A percentile compares a stretch with the other conserved stretches of the same genome.
Evolutionary conservation across 2,113 vertebrate genomes (phyloP).

Genomic region (Lutjanus erythropterus): DNA sequence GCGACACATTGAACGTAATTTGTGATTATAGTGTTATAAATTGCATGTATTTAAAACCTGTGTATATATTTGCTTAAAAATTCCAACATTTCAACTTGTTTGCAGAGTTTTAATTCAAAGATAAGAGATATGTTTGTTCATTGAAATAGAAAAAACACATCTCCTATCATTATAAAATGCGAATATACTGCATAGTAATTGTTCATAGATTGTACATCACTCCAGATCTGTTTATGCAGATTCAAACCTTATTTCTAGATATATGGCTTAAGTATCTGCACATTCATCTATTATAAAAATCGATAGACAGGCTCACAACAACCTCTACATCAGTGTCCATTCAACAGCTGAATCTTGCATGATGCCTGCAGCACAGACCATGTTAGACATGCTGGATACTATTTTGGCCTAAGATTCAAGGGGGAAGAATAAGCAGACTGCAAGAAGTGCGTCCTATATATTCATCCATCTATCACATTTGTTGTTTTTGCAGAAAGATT

Average conservation of each 20-base stretch:
- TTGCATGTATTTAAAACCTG: background rate
- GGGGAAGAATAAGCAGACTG: background rate
- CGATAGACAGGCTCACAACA: background rate
- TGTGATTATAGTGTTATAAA: background rate
- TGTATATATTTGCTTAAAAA: background rate
- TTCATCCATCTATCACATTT: background rate
- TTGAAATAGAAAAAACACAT: background rate
- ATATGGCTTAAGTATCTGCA: background rate
- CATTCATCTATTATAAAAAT: background rate
- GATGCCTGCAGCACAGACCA: constrained; percentile 10
- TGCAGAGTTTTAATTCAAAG: background rate
- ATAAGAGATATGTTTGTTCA: background rate
- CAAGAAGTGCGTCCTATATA: background rate
- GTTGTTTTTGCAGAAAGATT: constrained; percentile 17
- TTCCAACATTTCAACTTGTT: background rate
- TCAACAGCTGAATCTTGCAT: constrained; percentile 8
- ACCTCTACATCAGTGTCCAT: constrained; percentile 20
- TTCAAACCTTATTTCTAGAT: background rate
- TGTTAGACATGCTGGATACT: background rate
- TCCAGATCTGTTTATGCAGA: background rate
- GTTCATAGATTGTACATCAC: background rate
- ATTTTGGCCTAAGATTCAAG: background rate
- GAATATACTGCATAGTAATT: background rate
- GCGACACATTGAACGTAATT: background rate
- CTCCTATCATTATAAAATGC: background rate